Evolutionary conservation across 2,113 vertebrate species (phyloP), one percentile per base, ranked within the genome.

Genomic region (Rhinichthys klamathensis): DNA sequence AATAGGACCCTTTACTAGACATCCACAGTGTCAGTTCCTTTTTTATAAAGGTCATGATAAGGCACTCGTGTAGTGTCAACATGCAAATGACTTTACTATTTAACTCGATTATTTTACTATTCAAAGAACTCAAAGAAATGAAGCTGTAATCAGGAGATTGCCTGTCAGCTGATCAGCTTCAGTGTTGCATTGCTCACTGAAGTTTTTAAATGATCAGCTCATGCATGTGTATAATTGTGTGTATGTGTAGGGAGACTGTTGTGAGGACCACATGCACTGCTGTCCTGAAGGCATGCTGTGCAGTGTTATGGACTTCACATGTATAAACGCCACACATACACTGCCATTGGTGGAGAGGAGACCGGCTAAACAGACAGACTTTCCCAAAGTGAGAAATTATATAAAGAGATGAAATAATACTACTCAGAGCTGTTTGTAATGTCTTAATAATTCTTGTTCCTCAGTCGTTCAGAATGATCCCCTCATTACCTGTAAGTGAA

Each of bases 381-480:
- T 83, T n/a, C 79, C 87, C 4, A 92, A 90, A 91, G 94, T 94
- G 91, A 88, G 88, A 78, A 8, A 8, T 21, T 16, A 25, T 54
- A n/a, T 63, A 18, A 27, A n/a, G n/a, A 23, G 23, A 35, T 0
- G 8, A 49, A 27, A 49, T 69, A 9, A 21, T 2, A 69, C 5
- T 81, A 23, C 11, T 41, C 51, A 63, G 27, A 72, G 35, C 35
- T 5, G 8, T 3, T 79, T 10, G 44, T 30, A 44, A 1, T 49
- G 49, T 4, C 8, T 38, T n/a, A 58, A 56, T 15, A 12, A 54
- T 12, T 46, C 44, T n/a, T 6, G 13, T 85, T 18, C 12, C 25
- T 49, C 82, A 95, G 94, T 94, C 93, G 15, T 93, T 93, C 77
- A 92, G 92, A 75, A 94, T 95, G 93, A 91, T 95, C 81, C 90